phyloP scores from a whole-genome alignment of 2,113 vertebrate species.

The Cyprinodon variegatus region DNA sequence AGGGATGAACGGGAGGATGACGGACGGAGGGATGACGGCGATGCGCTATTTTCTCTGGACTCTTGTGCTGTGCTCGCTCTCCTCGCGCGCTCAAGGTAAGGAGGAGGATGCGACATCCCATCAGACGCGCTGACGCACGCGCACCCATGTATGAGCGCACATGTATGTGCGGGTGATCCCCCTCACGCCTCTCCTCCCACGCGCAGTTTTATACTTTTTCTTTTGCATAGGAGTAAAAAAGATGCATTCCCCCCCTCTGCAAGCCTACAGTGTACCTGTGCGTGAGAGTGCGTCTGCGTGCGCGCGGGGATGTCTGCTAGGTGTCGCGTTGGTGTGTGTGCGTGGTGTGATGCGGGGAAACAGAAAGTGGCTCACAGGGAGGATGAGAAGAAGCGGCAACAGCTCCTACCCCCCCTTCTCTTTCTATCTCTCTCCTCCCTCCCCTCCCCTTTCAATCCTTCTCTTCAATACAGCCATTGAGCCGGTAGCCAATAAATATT shows the following conservation, averaged over 20 bases:
- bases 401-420: slow-evolving; percentile 46
- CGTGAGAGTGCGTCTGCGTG: slow-evolving; percentile 17
- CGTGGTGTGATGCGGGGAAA: slow-evolving; percentile 56
- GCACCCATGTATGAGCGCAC: background rate
- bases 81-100: slow-evolving; percentile 73
- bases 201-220: slow-evolving; percentile 13
- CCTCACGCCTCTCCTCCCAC: slow-evolving; percentile 17
- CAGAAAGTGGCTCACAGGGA: slow-evolving; percentile 44
- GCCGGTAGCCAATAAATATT: slow-evolving; percentile 80
- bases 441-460: slow-evolving; percentile 36
- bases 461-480: slow-evolving; percentile 80
- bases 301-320: slow-evolving; percentile 34
- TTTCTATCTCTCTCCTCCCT: slow-evolving; percentile 1
- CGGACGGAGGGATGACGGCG: slow-evolving; percentile 63
- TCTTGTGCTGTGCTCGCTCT: slow-evolving; percentile 70
- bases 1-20: slow-evolving; percentile 44
- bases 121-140: background rate
- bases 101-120: slow-evolving; percentile 52
- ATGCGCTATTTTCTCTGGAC: slow-evolving; percentile 74
- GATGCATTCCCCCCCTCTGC: background rate
- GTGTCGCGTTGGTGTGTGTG: slow-evolving; percentile 35
- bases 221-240: background rate
- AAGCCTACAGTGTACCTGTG: background rate
- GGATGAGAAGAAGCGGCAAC: slow-evolving; percentile 55
- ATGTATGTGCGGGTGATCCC: background rate